Percentiles rank a stretch among this genome's conserved stretches.
Evolutionary conservation across 1,140 invertebrate genomes (phyloP).

Genomic region (Diabrotica virgifera): DNA sequence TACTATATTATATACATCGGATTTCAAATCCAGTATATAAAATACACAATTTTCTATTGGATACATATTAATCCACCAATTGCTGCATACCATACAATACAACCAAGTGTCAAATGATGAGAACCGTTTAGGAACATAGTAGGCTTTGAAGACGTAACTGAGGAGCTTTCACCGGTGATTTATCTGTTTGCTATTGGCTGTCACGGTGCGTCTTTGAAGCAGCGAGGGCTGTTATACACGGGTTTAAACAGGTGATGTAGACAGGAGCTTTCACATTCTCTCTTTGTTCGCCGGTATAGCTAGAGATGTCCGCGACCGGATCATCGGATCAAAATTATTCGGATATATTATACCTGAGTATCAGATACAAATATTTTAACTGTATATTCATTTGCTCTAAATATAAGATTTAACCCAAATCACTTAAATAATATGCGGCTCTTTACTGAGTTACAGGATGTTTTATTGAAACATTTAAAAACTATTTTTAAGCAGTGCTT

Average conservation of each 20-base stretch:
- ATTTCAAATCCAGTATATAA: no score
- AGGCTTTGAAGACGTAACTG: conserved; percentile 18
- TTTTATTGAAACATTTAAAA: no score
- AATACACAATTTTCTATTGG: not conserved
- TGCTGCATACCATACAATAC: not conserved
- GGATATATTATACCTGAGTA: no score
- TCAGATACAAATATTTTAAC: no score
- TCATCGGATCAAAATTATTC: no score
- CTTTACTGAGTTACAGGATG: no score
- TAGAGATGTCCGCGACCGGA: no score
- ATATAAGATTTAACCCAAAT: no score
- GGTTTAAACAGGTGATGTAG: conserved; percentile 34
- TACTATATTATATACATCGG: no score
- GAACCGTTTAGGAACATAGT: conserved; percentile 8
- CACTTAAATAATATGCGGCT: no score
- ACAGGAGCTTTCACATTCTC: conserved; percentile 26
- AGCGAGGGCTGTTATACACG: conserved; percentile 29
- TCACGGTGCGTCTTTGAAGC: conserved; percentile 24
- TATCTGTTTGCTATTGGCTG: conserved; percentile 38
- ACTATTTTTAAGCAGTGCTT: no score
- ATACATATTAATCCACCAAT: not conserved
- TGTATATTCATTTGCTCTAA: no score
- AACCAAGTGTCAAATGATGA: conserved; percentile 7
- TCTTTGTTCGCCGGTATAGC: not conserved
- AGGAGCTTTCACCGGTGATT: conserved; percentile 39